A percentile compares a stretch with the other conserved stretches of the same genome.
These are phyloP conservation scores for Lepisosteus osseus DNA, from an alignment of 2,113 vertebrate genomes.

Conservation along the genomic window DNA sequence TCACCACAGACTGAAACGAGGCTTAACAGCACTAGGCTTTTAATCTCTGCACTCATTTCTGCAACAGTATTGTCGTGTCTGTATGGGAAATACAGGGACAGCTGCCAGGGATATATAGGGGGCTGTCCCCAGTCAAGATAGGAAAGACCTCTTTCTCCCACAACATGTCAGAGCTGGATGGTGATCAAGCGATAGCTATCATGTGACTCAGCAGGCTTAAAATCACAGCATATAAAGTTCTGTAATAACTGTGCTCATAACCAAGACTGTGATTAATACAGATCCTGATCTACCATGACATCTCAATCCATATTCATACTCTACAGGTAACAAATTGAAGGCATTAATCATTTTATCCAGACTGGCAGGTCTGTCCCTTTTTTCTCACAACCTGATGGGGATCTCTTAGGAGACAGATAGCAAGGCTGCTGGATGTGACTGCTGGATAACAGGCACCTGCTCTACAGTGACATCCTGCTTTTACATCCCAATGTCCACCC, in stretches of 20 bases:
- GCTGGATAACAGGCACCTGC: conserved; percentile 17
- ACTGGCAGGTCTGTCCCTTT: conserved; percentile 26
- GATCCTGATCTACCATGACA: conserved; percentile 33
- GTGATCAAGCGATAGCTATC: conserved; percentile 4
- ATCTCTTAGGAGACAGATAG: conserved; percentile 36
- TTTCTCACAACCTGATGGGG: conserved; percentile 24
- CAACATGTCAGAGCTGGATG: conserved; percentile 21
- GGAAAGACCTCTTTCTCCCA: conserved; percentile 5
- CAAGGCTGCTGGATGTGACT: conserved; percentile 4
- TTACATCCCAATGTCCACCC: conserved; percentile 26
- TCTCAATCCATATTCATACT: conserved; percentile 47
- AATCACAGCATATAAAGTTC: conserved; percentile 5
- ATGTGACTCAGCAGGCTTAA: conserved; percentile 10
- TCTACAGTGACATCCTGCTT: not conserved
- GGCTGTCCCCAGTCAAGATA: not conserved
- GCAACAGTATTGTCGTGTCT: not conserved
- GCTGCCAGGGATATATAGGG: not conserved
- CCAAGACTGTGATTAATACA: conserved; percentile 39
- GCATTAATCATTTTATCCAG: conserved; percentile 46
- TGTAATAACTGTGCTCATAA: conserved; percentile 28
- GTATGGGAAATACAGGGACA: not conserved
- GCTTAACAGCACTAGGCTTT: no score
- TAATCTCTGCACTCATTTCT: no score
- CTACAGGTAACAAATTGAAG: conserved; percentile 32
- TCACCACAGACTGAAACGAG: no score